Base-by-base conservation (phyloP, 2,888 invertebrate genomes). In the Lomographa bimaculata region DNA sequence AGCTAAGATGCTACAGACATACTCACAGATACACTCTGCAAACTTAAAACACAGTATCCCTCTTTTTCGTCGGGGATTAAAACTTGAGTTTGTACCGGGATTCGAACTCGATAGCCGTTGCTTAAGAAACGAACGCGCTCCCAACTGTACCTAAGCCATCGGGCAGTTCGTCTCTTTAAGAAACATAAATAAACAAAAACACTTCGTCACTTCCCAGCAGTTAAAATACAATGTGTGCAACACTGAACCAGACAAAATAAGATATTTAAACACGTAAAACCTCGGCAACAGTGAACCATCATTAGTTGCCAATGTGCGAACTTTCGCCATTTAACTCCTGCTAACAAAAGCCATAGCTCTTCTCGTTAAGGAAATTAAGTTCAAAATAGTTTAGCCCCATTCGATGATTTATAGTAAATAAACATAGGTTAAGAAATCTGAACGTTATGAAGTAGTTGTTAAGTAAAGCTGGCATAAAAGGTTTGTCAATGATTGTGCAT, bases 361-460 rank as follows among this genome's bases (percentile, higher is more conserved):
- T 27, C 33, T 27, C 20, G 9, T 8, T 8, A 5, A 11, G 17
- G 17, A 6, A 32, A 27, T 39, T 32, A 25, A 39, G 21, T 39
- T 20, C 6, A 32, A 30, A 38, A 11, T 38, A 2, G 8, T 5
- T 7, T 27, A 11, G 7, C 11, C 18, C 27, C 16, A 29, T 34
- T 29, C 34, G 34, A 2, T 29, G 40, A 34, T 40, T 40, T 34
- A 40, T 29, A 28, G 24, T 7, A 25, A 24, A 29, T 40, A 40
- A 33, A 27, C 10, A 18, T 18, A n/a, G 27, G 39, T 40, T 40
- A 18, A 23, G 39, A 40, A 40, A 40, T 40, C 17, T 29, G 21
- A 17, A 4, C 10, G 4, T 21, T 11, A 7, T 11, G 11, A 14
- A 18, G 26, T 32, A 38, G 38, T 38, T 32, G 20, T 28, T 16